Base-by-base conservation (phyloP, 2,113 vertebrate species). In the Neomonachus schauinslandi region DNA sequence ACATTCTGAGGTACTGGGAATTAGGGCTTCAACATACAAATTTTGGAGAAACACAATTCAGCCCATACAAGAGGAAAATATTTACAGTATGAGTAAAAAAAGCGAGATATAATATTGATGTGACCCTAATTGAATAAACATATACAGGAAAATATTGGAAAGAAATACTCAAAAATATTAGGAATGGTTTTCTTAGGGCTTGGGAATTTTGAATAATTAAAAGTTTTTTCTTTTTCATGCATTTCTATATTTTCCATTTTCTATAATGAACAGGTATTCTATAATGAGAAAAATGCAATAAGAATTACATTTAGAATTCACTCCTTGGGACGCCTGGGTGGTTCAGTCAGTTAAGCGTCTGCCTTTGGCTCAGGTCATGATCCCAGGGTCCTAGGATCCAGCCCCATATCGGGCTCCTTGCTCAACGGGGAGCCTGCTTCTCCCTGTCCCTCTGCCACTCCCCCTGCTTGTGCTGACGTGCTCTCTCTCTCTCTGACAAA, bases 191-290 rank as follows among this genome's bases (percentile, higher is more conserved):
- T 46, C 63, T 91, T 77, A 77, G 49, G 13, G 65, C 51, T 95
- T 83, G 18, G 39, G 39, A 86, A 51, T 61, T 53, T 59, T 61
- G 24, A 95, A 85, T 86, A 39, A 86, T 49, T 86, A 21, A 22
- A 76, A 63, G 2, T 0, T 15, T 85, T 92, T 67, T 91, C 42
- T 95, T 95, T 65, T 67, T 76, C 77, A 77, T 57, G 21, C 36
- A 65, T 76, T 55, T 84, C 28, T 65, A 42, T 80, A 72, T 94
- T 95, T 86, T 90, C 59, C 33, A 81, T 87, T 86, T 51, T 92
- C 53, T 53, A 39, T n/a, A 80, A 67, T 59, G 7, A 79, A 26
- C 18, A 9, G 74, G 42, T 61, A 67, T 84, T 65, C 36, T 69
- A 67, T 67, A 69, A 93, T 88, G 61, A 77, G 61, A 77, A 76